Evolutionary conservation across 1,140 invertebrate genomes (phyloP).

Genomic region (Parapsyche elsis): DNA sequence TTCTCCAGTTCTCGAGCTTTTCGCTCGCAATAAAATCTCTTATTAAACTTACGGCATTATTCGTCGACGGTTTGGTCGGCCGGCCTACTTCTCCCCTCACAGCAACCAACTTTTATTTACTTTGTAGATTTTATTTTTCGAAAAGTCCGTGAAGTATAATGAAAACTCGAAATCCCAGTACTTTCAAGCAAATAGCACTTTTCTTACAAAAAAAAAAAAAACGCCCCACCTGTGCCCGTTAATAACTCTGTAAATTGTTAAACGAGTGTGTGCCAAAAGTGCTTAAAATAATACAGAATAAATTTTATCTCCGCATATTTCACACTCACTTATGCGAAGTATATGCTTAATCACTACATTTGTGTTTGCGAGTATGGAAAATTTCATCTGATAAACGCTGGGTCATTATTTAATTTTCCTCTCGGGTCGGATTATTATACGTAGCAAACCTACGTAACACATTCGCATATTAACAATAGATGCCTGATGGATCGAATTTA

Average conservation of each 20-base stretch:
- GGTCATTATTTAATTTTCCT: constrained; percentile 33
- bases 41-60: constrained; percentile 37
- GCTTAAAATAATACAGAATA: background rate
- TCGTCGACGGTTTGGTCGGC: background rate
- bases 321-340: background rate
- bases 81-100: background rate
- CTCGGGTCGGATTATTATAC: constrained; percentile 4
- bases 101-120: constrained; percentile 26
- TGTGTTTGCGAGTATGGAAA: constrained; percentile 13
- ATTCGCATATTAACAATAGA: constrained; percentile 14
- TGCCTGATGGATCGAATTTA: background rate
- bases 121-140: constrained; percentile 28
- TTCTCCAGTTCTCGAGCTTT: background rate
- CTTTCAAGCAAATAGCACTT: too few species aligned
- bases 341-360: constrained; percentile 7
- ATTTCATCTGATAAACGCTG: constrained; percentile 10
- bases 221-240: too few species aligned
- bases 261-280: background rate
- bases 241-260: too few species aligned
- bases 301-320: constrained; percentile 5
- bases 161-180: background rate
- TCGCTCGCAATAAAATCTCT: constrained; percentile 30
- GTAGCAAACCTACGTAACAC: background rate
- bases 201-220: too few species aligned
- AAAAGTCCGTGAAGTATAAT: constrained; percentile 17